Evolutionary conservation across 2,113 vertebrate genomes (phyloP).

Genomic region (Oceanites oceanicus): DNA sequence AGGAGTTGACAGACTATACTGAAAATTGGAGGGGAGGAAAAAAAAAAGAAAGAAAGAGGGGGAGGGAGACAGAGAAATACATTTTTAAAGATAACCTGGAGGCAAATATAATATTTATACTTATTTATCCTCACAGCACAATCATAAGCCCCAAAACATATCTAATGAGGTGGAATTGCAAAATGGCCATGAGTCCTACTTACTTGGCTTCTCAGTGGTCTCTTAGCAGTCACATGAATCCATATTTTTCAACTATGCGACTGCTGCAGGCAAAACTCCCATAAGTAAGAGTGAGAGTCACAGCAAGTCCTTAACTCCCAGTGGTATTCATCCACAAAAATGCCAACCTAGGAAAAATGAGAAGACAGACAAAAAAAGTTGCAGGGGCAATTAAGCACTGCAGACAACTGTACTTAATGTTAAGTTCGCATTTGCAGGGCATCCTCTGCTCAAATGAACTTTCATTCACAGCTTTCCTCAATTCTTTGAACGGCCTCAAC

Average conservation of each 20-base stretch:
- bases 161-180: constrained; percentile 85
- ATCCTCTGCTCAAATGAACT: not conserved
- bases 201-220: constrained; percentile 70
- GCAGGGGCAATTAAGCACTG: constrained; percentile 22
- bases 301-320: constrained; percentile 66
- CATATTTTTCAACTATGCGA: constrained; percentile 77
- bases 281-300: constrained; percentile 62
- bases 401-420: not conserved
- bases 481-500: not conserved
- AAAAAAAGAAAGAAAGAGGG: not conserved
- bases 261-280: constrained; percentile 81
- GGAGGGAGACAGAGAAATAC: constrained; percentile 74
- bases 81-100: constrained; percentile 88
- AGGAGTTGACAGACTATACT: constrained; percentile 57
- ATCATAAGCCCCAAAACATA: constrained; percentile 79
- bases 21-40: constrained; percentile 46
- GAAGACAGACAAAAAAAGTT: not conserved
- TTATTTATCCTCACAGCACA: constrained; percentile 84
- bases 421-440: not conserved
- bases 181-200: constrained; percentile 76
- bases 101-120: constrained; percentile 90
- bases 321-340: constrained; percentile 66
- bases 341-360: constrained; percentile 70
- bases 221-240: constrained; percentile 74
- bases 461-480: not conserved